phyloP scores from a whole-genome alignment of 2,888 invertebrate species.

The Leptopilina myrica region DNA sequence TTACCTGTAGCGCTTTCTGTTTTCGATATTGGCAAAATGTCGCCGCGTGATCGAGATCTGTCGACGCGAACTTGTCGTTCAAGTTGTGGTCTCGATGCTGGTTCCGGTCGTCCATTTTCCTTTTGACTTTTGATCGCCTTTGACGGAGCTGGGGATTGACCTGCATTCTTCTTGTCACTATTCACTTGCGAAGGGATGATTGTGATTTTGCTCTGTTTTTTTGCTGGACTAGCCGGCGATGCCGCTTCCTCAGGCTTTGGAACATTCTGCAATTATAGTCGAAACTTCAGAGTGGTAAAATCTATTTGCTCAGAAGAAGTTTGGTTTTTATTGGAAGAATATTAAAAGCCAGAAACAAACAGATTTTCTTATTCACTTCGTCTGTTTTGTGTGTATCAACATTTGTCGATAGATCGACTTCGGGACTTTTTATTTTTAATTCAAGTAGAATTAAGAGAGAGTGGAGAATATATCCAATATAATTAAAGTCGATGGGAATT shows the following conservation, averaged over 20 bases:
- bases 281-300: conserved; percentile 15
- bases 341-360: too few relatives aligned
- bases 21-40: conserved; percentile 70
- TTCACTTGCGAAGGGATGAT: conserved; percentile 76
- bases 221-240: conserved; percentile 60
- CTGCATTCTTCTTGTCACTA: conserved; percentile 64
- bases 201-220: conserved; percentile 76
- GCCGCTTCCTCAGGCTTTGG: conserved; percentile 68
- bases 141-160: conserved; percentile 61
- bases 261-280: conserved; percentile 68
- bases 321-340: too few relatives aligned
- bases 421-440: too few relatives aligned
- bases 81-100: conserved; percentile 70
- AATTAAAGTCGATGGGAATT: too few relatives aligned
- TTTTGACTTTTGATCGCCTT: conserved; percentile 58
- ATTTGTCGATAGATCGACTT: too few relatives aligned
- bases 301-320: not conserved
- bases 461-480: too few relatives aligned
- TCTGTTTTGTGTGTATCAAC: too few relatives aligned
- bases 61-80: conserved; percentile 74
- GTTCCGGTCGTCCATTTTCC: conserved; percentile 73
- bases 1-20: conserved; percentile 74
- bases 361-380: too few relatives aligned
- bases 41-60: conserved; percentile 72
- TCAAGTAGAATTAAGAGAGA: too few relatives aligned